Conservation (phyloP, 2,113 vertebrate species). For the Solea senegalensis region DNA sequence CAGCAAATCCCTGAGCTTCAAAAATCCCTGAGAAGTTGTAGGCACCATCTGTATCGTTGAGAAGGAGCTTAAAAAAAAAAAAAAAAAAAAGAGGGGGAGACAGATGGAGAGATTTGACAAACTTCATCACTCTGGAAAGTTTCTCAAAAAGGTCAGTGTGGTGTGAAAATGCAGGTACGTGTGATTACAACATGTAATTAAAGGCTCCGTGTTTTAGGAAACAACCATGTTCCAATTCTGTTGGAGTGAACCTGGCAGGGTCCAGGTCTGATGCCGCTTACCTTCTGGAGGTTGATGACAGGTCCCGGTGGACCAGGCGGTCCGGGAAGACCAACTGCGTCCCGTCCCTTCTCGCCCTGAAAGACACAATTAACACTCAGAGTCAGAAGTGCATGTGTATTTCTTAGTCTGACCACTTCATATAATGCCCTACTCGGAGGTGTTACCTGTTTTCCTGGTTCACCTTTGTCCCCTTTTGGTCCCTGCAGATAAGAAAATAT, state of each 20-base stretch:
- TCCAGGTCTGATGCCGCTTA: constrained; percentile 65
- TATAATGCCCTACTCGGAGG: too few species aligned
- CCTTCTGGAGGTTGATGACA: constrained; percentile 82
- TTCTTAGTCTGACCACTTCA: not conserved
- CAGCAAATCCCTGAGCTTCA: constrained; percentile 71
- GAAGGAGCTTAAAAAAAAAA: constrained; percentile 77
- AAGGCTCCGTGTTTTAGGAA: not conserved
- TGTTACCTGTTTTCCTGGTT: constrained; percentile 87
- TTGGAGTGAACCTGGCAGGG: too few species aligned
- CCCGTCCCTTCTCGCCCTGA: constrained; percentile 87
- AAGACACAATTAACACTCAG: not conserved
- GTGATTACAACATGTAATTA: not conserved
- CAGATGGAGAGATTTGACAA: constrained; percentile 1
- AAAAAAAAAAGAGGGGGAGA: not conserved
- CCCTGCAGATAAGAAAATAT: constrained; percentile 77
- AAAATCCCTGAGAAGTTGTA: constrained; percentile 86
- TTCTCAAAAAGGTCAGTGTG: not conserved
- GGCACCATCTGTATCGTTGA: constrained; percentile 85
- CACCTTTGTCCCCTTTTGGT: constrained; percentile 86
- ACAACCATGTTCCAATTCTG: not conserved
- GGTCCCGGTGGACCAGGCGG: constrained; percentile 89
- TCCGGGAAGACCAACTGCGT: constrained; percentile 85
- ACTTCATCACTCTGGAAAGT: not conserved
- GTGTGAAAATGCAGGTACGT: not conserved
- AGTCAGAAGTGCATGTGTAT: not conserved